Evolutionary conservation across 2,113 vertebrate genomes (phyloP), one percentile per base, ranked within the genome.

Genomic region (Passer montanus): DNA sequence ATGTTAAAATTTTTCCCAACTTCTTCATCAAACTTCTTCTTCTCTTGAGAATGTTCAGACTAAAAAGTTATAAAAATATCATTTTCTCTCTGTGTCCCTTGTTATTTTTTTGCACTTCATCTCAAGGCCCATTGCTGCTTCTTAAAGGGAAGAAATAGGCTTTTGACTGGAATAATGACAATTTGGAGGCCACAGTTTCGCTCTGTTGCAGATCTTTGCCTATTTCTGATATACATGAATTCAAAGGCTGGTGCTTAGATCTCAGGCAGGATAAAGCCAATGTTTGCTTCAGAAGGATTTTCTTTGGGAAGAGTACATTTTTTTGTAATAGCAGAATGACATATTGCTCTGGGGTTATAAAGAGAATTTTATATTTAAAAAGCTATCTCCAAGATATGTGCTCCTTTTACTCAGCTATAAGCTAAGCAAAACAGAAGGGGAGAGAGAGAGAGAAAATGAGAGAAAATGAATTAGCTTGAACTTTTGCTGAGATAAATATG

Each of bases 391-490:
- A 10, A 92, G 90, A 81, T 84, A 89, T 2, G 64, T 75, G 44
- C 53, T 93, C 35, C 86, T 91, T 95, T 89, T 84, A 75, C 80
- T 81, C 80, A 75, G 73, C 95, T 92, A 79, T 89, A 92, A 92
- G 83, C 76, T 92, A 95, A 89, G 86, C 86, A 94, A 92, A 90
- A 92, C 19, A 78, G 49, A 72, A 49, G 21, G n/a, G 26, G 72
- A 69, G 59, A 58, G 87, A 49, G 39, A 41, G 39, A 43, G 49
- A 56, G 19, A 73, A 69, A 77, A 46, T 11, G 75, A 90, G 72
- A 62, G 77, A 96, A 94, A 95, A 95, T 95, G 83, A 95, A 96
- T 96, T 95, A 78, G 83, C 77, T 94, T 96, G 94, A 96, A 94
- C 93, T 96, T 92, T 93, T 73, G 44, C 86, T 89, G 83, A 92